These are phyloP conservation scores for Morpho achilles DNA, from an alignment of 2,888 invertebrate genomes.

Conservation along the genomic window DNA sequence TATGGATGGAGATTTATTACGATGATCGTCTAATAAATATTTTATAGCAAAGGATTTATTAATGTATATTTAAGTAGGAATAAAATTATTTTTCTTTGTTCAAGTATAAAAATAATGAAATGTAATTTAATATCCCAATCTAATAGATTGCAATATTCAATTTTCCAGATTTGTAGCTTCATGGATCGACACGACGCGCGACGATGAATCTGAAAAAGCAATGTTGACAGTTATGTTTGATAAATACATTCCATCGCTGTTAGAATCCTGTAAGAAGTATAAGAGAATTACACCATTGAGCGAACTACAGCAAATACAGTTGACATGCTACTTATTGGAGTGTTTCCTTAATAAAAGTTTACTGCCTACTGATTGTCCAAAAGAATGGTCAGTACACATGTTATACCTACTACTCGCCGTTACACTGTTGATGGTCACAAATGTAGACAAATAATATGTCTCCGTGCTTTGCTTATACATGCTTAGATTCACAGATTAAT, in stretches of 20 bases:
- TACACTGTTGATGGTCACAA: no score
- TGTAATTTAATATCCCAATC: no score
- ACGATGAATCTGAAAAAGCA: constrained; percentile 85
- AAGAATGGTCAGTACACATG: constrained; percentile 84
- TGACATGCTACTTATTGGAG: constrained; percentile 92
- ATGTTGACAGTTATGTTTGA: constrained; percentile 93
- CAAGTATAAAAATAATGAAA: no score
- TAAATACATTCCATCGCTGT: constrained; percentile 91
- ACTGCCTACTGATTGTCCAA: constrained; percentile 92
- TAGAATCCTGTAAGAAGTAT: constrained; percentile 88
- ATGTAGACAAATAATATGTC: no score
- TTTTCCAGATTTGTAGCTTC: constrained; percentile 87
- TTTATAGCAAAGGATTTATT: no score
- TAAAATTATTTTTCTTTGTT: no score
- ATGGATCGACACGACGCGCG: constrained; percentile 90
- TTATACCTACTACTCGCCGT: neutral
- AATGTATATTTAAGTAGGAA: no score
- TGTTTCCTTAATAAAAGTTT: constrained; percentile 89
- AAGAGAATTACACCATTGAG: constrained; percentile 95
- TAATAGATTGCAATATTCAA: no score
- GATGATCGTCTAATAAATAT: no score
- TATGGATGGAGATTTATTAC: no score
- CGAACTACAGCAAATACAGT: constrained; percentile 93
- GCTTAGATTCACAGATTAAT: no score
- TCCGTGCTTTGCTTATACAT: no score